Conservation (phyloP, 2,797 vertebrate species). For the Hydrolagus colliei region DNA sequence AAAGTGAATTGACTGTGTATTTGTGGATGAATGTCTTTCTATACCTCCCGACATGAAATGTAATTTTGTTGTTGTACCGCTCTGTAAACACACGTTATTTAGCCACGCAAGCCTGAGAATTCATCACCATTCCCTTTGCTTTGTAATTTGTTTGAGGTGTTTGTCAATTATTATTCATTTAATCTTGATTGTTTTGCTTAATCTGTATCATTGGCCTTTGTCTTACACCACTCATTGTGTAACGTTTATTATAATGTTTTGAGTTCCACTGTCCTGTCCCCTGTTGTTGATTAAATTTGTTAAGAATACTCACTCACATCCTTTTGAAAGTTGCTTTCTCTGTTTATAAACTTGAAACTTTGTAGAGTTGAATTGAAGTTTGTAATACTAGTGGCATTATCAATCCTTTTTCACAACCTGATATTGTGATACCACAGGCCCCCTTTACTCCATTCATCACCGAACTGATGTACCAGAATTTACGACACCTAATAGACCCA, state of each 20-base stretch:
- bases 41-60: too few relatives aligned
- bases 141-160: too few relatives aligned
- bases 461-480: conserved; percentile 95
- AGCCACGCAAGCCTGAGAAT: not conserved
- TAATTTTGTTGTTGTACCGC: too few relatives aligned
- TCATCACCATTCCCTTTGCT: not conserved
- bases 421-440: conserved; percentile 59
- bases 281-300: not conserved
- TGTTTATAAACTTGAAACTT: not conserved
- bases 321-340: not conserved
- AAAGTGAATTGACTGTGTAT: too few relatives aligned
- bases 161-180: too few relatives aligned
- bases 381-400: not conserved
- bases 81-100: not conserved
- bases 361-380: too few relatives aligned
- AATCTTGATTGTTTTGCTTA: not conserved
- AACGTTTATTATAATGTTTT: not conserved
- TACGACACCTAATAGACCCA: conserved; percentile 78
- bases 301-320: not conserved
- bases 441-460: conserved; percentile 97
- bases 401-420: not conserved
- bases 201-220: not conserved
- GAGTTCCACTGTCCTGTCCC: not conserved
- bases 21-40: not conserved
- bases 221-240: not conserved